Base-by-base conservation (phyloP, 2,888 invertebrate genomes). In the Venusia cambrica region DNA sequence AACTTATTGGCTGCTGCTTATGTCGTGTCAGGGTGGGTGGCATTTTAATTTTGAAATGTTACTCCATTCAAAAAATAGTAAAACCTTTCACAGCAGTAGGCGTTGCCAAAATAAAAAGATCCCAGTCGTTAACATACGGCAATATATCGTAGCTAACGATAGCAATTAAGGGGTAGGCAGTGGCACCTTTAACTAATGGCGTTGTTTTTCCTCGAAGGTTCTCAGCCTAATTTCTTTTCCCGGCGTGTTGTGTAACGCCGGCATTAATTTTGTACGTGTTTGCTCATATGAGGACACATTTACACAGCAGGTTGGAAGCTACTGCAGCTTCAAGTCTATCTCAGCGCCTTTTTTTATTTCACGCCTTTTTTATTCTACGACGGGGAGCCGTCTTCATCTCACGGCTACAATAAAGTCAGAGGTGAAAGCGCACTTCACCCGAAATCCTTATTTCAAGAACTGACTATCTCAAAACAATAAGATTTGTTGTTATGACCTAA, bases 111-210 rank as follows among this genome's bases (percentile, higher is more conserved):
- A 38, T 38, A 48, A 46, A 38, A 36, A 35, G 38, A 33, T 20
- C 32, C 33, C 12, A 28, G 30, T 26, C 21, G 22, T 34, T 28
- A 43, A 29, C 31, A 35, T 38, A 37, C 48, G 20, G 36, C 44
- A 45, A 45, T 51, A 59, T 49, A 60, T 59, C 52, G 48, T 45
- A 37, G 48, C 54, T 66, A 69, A 69, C 64, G 69, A 62, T 51
- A 37, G 62, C 62, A 70, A 76, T 74, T 73, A 73, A 46, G 62
- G n/a, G 41, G 24, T 54, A 50, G 48, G 51, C 57, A 15, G 32
- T 38, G 33, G 51, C 63, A 66, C 67, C 66, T 69, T 57, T 56
- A 62, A 62, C 59, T 66, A 74, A 76, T 72, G 71, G 62, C 48
- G 50, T 58, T 75, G 73, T 73, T 73, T 74, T 69, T 58, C 59